Evolutionary conservation across 2,888 invertebrate genomes (phyloP), one percentile per base, ranked within the genome.

Genomic region (Patella depressa): DNA sequence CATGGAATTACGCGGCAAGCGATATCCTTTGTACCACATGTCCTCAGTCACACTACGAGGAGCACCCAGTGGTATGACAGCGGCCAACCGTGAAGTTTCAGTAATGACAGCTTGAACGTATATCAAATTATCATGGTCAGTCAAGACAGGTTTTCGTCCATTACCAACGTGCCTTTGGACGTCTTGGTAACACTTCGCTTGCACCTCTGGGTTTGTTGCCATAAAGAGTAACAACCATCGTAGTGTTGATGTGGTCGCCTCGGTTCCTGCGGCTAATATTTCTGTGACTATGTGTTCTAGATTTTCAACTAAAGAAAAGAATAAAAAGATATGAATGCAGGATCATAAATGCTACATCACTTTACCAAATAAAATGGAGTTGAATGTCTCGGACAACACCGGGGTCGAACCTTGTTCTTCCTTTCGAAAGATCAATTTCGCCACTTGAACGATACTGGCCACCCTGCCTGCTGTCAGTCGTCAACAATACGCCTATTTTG

Each of bases 1-100:
- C 17, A 65, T 11, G 1, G 19, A 65, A 24, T 65, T 65, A 24
- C 4, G 11, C 14, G 65, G 65, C 12, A 65, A 65, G 65, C 24
- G 24, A 65, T 24, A 65, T 12, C 24, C 65, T 4, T 24, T 19
- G 19, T 24, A 65, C 24, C 24, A 24, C 24, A 65, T 24, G 65
- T 65, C 65, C 17, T 65, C 65, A 14, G 19, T 65, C 9, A 65
- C 65, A 24, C 19, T 24, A 12, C 24, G 65, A 24, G 65, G 65
- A 65, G 65, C 65, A 65, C 65, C 65, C 19, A 65, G 24, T 19
- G 65, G 65, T 65, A 65, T 19, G 15, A 65, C 65, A 65, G 65
- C 65, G 12, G 65, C 19, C 12, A 65, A 12, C 4, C 65, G 19
- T 65, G 14, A 65, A 65, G 65, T 24, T 65, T 65, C 65, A 11